These are phyloP conservation scores for Sebastes trivittatus DNA, from an alignment of 2,797 vertebrate species.

Conservation along the genomic window DNA sequence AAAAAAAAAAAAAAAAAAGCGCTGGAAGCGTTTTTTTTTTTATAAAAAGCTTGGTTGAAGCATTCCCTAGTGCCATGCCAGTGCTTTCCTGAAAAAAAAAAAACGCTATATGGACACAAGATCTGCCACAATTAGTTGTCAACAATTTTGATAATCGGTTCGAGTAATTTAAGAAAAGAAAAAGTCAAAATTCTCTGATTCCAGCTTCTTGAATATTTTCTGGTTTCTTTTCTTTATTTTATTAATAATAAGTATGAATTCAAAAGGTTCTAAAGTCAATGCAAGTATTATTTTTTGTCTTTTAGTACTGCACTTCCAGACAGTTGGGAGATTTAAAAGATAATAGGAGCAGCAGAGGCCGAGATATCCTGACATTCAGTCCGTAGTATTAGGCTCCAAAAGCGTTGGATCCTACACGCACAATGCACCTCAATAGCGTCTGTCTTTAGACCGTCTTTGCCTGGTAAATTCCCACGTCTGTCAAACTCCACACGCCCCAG, in stretches of 20 bases:
- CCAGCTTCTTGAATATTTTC: too few relatives aligned
- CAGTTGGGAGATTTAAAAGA: background rate
- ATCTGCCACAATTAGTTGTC: too few relatives aligned
- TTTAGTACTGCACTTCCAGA: background rate
- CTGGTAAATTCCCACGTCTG: background rate
- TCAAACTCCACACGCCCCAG: background rate
- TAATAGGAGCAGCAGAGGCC: background rate
- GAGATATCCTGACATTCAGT: background rate
- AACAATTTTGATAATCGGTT: too few relatives aligned
- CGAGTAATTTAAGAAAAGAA: too few relatives aligned
- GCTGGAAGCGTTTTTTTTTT: too few relatives aligned
- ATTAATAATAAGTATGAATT: background rate
- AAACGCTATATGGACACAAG: too few relatives aligned
- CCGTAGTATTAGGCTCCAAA: background rate
- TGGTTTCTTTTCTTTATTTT: background rate
- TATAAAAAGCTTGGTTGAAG: too few relatives aligned
- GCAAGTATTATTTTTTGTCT: background rate
- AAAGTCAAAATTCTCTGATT: too few relatives aligned
- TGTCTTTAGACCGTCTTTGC: background rate
- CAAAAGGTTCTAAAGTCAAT: background rate
- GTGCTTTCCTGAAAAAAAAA: too few relatives aligned
- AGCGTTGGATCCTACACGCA: background rate
- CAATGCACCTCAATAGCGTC: background rate
- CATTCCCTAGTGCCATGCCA: too few relatives aligned
- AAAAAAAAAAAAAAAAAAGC: too few relatives aligned